These are phyloP conservation scores for Sussaba pulchella DNA, from an alignment of 2,888 invertebrate species.

Conservation along the genomic window DNA sequence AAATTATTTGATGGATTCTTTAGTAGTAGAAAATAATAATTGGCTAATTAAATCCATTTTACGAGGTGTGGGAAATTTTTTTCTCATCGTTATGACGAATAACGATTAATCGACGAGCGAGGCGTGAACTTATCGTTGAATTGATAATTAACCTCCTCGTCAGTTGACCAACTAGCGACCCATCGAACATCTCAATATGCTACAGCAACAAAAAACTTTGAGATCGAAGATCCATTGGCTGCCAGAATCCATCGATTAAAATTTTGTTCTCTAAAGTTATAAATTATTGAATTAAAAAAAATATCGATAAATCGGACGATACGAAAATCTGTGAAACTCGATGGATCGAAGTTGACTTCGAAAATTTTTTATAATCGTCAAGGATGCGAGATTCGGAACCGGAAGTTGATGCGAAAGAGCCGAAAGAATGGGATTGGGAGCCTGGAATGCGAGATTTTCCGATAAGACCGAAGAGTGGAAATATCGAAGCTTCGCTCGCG, in stretches of 20 bases:
- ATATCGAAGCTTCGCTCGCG: conserved; percentile 56
- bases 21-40: too few species aligned
- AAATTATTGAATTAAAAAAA: neutral
- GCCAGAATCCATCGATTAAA: neutral
- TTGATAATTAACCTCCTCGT: neutral
- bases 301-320: neutral
- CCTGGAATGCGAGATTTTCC: conserved; percentile 65
- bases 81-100: neutral
- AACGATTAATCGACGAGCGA: neutral
- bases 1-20: too few species aligned
- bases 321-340: neutral
- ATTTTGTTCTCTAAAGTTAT: neutral
- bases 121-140: conserved; percentile 3
- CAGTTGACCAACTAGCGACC: neutral
- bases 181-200: neutral
- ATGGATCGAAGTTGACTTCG: too few species aligned
- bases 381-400: conserved; percentile 36
- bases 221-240: neutral
- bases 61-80: too few species aligned
- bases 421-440: conserved; percentile 76
- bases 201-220: neutral
- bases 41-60: too few species aligned
- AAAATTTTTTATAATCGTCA: neutral
- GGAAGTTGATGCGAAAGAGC: conserved; percentile 36
- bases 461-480: conserved; percentile 63